Evolutionary conservation across 2,113 vertebrate species (phyloP).

Genomic region (Ictidomys tridecemlineatus): DNA sequence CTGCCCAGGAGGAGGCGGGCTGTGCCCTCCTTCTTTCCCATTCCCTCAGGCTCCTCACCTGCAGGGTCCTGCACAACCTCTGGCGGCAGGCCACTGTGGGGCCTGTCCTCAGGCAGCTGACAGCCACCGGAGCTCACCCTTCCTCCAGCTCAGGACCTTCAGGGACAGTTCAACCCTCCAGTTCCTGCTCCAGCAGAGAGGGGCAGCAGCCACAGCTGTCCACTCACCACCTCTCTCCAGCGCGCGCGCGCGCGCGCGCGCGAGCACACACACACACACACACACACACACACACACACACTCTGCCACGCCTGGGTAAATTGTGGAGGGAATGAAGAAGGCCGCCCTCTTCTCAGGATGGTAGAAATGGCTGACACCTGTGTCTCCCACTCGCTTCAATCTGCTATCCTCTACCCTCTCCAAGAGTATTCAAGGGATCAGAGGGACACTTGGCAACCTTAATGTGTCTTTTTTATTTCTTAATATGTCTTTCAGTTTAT

Average conservation of each 20-base stretch:
- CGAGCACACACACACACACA: too few relatives aligned
- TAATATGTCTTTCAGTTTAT: background rate
- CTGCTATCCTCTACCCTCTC: background rate
- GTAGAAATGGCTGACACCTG: background rate
- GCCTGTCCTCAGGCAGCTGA: background rate
- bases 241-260: rapidly evolving
- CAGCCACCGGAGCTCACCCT: too few relatives aligned
- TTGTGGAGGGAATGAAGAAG: background rate
- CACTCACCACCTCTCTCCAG: background rate
- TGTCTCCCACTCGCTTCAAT: background rate
- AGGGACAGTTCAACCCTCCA: background rate
- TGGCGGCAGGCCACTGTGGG: background rate
- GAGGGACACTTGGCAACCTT: background rate
- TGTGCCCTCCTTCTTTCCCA: background rate
- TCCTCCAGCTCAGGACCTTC: background rate
- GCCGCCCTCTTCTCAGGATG: background rate
- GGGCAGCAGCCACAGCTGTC: background rate
- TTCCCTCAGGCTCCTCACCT: too few relatives aligned
- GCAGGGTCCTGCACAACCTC: background rate
- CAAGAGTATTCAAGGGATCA: background rate
- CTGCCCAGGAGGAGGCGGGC: background rate
- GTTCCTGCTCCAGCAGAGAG: background rate
- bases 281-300: too few relatives aligned
- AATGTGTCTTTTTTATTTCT: background rate
- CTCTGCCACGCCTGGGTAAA: background rate